Evolutionary conservation across 1,140 invertebrate species (phyloP), one percentile per base, ranked within the genome.

Genomic region (Drosophila azteca): DNA sequence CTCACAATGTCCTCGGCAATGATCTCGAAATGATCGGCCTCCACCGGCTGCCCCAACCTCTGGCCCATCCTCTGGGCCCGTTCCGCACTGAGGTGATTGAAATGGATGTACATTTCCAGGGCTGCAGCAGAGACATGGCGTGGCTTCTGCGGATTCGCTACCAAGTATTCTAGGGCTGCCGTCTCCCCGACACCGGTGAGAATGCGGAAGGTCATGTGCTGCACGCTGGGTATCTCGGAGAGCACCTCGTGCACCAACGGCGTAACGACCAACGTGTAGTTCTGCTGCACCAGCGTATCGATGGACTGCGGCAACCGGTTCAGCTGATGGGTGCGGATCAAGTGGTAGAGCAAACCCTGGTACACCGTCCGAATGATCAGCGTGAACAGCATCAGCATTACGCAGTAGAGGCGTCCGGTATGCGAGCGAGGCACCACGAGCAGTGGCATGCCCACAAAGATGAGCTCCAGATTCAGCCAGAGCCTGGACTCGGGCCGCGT

Each of bases 311-410:
- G 87, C 46, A 69, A 58, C 0, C 61, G 70, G 4, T 63, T 73
- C 6, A 83, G 50, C 46, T 83, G 67, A 11, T 90, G 88, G 0
- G 82, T 83, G 0, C 88, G 63, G 41, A 90, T 78, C 9, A 90
- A 52, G 17, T 90, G 85, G 6, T 77, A 90, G 0, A 90, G 49
- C 17, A 89, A 52, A 0, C 78, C 89, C 58, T 90, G 83, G 39
- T 90, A 90, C 3, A 75, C 68, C 17, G 89, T 87, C 24, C 89
- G 83, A 39, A 90, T 77, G 44, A 89, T 61, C 35, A 90, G 49
- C 0, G 88, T 72, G 61, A 75, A 77, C 24, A 85, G 29, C 63
- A 90, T 79, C 41, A 90, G 57, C 54, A 71, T 46, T 0, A 89
- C 51, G 57, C 76, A 89, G 24, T 80, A 67, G 6, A 87, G 48